phyloP scores from a whole-genome alignment of 2,888 invertebrate species.

The Drosophila nr. perissopoda region DNA sequence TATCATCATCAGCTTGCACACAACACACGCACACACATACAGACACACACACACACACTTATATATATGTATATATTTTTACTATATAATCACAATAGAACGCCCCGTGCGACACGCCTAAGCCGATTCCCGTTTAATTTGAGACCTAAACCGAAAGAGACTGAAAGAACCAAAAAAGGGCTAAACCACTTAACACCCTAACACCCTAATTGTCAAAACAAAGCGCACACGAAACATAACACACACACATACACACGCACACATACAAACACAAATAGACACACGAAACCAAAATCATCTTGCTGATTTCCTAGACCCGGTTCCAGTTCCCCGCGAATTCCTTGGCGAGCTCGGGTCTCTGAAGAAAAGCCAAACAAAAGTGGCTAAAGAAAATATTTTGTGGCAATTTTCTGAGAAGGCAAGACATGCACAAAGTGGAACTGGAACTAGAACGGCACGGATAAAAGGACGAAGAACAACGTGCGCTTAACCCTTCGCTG shows the following conservation, averaged over 20 bases:
- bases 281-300: slow-evolving; percentile 41
- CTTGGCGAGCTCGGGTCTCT: slow-evolving; percentile 6
- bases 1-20: slow-evolving; percentile 22
- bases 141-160: slow-evolving; percentile 51
- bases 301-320: slow-evolving; percentile 30
- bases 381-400: slow-evolving; percentile 76
- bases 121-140: slow-evolving; percentile 76
- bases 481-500: slow-evolving; percentile 72
- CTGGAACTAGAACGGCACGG: slow-evolving; percentile 5
- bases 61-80: background rate
- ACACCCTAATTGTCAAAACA: slow-evolving; percentile 83
- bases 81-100: slow-evolving; percentile 76
- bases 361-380: slow-evolving; percentile 45
- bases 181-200: slow-evolving; percentile 82
- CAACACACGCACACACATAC: slow-evolving; percentile 15
- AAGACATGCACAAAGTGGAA: slow-evolving; percentile 20
- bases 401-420: slow-evolving; percentile 52
- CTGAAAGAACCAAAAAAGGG: slow-evolving; percentile 58
- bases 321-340: slow-evolving; percentile 18
- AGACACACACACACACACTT: slow-evolving; percentile 4
- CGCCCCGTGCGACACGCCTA: slow-evolving; percentile 78
- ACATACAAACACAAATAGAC: slow-evolving; percentile 19
- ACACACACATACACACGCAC: slow-evolving; percentile 23
- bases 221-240: slow-evolving; percentile 65
- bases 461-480: slow-evolving; percentile 11